A percentile compares a stretch with the other conserved stretches of the same genome.
phyloP scores from a whole-genome alignment of 2,113 vertebrate genomes.

The Bettongia penicillata region DNA sequence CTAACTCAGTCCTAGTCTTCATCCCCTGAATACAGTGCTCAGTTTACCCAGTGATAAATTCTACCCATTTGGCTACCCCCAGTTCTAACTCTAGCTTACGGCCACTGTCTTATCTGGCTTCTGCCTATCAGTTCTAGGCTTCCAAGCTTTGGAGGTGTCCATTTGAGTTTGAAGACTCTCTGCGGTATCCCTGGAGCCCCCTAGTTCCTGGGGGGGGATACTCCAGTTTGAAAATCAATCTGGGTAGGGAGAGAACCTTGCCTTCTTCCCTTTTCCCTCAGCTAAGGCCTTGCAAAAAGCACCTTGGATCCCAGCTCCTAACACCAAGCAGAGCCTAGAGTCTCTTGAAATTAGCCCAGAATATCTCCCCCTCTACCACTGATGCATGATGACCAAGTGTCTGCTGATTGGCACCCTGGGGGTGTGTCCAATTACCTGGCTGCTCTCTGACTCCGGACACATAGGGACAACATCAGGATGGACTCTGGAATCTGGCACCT shows the following conservation, averaged over 20 bases:
- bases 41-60: not conserved
- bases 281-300: not conserved
- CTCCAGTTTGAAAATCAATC: not conserved
- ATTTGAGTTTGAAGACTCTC: not conserved
- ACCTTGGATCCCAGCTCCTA: not conserved
- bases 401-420: not conserved
- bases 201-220: not conserved
- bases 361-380: not conserved
- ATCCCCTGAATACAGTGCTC: not conserved
- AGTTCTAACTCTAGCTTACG: not conserved
- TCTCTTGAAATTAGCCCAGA: not conserved
- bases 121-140: not conserved
- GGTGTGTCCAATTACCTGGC: not conserved
- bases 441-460: not conserved
- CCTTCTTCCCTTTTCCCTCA: not conserved
- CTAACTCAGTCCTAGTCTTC: not conserved
- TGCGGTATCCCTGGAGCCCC: too few species aligned
- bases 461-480: not conserved
- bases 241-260: not conserved
- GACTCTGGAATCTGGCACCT: constrained; percentile 23
- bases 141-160: not conserved
- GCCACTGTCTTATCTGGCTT: not conserved
- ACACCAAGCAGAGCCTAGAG: not conserved
- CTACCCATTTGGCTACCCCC: not conserved
- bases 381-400: not conserved